A percentile compares a stretch with the other conserved stretches of the same genome.
These are phyloP conservation scores for Psix sp. DNA, from an alignment of 1,140 invertebrate species.

Conservation along the genomic window DNA sequence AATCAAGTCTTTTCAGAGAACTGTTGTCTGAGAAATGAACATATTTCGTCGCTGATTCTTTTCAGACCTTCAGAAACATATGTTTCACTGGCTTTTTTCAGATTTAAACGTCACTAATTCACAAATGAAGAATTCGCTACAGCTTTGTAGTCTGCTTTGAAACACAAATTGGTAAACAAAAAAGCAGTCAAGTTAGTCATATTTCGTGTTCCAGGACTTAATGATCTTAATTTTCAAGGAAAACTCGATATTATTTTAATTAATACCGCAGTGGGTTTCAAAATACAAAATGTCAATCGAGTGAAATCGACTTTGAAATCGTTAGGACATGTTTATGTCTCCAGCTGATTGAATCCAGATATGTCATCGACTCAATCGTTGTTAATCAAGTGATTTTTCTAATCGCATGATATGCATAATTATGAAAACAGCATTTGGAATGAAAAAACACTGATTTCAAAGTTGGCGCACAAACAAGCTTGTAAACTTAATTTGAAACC, in stretches of 20 bases:
- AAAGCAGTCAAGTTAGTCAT: no score
- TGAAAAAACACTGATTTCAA: no score
- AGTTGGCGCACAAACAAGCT: no score
- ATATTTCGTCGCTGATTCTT: neutral
- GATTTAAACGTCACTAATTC: no score
- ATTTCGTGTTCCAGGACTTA: no score
- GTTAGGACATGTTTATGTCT: constrained; percentile 17
- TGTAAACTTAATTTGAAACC: no score
- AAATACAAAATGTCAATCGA: constrained; percentile 1
- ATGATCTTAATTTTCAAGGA: no score
- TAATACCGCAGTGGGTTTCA: constrained; percentile 9
- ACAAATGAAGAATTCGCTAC: no score
- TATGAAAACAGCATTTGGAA: constrained; percentile 6
- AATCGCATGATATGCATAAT: constrained; percentile 4
- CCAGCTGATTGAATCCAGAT: constrained; percentile 14
- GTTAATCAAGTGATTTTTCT: constrained; percentile 5
- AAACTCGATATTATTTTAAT: constrained; percentile 6
- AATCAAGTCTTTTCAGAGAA: neutral
- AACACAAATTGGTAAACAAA: no score
- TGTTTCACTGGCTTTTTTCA: no score
- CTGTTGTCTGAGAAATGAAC: neutral
- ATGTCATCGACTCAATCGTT: constrained; percentile 18
- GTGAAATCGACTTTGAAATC: constrained; percentile 7
- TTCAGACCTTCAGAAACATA: neutral
- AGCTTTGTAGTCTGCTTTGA: no score